Conservation (phyloP, 2,113 vertebrate genomes). For the Mesoclemmys tuberculata region DNA sequence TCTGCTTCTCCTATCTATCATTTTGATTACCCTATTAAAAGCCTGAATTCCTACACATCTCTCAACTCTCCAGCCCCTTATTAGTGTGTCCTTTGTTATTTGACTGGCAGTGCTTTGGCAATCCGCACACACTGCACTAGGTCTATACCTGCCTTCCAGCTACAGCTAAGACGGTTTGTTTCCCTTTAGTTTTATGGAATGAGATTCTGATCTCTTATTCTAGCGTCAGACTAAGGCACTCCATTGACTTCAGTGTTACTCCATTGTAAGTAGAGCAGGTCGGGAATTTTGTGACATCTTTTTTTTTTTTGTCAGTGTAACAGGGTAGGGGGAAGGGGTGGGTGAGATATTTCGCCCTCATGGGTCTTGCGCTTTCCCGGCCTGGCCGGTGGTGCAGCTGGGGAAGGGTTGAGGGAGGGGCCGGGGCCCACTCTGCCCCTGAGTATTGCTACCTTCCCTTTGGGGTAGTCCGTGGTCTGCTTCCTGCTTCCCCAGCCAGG, state of each 20-base stretch:
- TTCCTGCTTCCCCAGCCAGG: too few relatives aligned
- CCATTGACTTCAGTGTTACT: background rate
- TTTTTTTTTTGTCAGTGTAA: too few relatives aligned
- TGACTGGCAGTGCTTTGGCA: constrained; percentile 2
- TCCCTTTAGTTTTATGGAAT: constrained; percentile 4
- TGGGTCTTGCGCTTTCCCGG: too few relatives aligned
- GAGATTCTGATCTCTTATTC: background rate
- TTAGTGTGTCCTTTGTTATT: background rate
- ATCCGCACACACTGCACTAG: background rate
- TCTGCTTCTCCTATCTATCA: constrained; percentile 15
- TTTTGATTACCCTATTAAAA: constrained; percentile 5
- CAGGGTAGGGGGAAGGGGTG: too few relatives aligned
- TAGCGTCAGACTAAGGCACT: background rate
- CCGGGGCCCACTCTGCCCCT: too few relatives aligned
- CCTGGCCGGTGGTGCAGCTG: too few relatives aligned
- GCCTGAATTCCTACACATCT: constrained; percentile 42
- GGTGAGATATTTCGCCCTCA: too few relatives aligned
- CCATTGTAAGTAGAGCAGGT: background rate
- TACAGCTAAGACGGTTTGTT: constrained; percentile 1
- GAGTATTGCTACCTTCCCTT: too few relatives aligned
- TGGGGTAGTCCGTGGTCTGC: too few relatives aligned
- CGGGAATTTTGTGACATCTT: background rate
- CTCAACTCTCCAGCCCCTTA: background rate
- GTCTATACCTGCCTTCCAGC: background rate
- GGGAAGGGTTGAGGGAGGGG: too few relatives aligned